These are phyloP conservation scores for Anguilla pacifica DNA, from an alignment of 2,797 vertebrate genomes.

Conservation along the genomic window DNA sequence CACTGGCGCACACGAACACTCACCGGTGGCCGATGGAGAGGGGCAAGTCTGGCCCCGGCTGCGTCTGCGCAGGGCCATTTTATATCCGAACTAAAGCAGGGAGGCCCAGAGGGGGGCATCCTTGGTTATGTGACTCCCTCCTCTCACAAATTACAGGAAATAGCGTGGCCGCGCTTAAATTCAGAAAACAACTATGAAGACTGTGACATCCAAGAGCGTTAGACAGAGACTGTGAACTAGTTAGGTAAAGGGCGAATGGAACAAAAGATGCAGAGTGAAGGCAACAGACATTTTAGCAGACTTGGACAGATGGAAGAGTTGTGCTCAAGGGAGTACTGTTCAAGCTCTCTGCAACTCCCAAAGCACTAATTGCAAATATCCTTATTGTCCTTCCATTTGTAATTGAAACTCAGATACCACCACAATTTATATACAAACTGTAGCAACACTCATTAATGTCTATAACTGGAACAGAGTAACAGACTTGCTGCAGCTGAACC, in stretches of 20 bases:
- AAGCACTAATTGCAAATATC: background rate
- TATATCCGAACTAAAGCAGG: background rate
- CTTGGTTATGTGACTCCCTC: background rate
- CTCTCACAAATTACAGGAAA: background rate
- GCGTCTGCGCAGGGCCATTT: background rate
- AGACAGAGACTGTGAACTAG: background rate
- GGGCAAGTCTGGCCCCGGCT: background rate
- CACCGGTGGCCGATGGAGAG: background rate
- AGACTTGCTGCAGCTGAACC: background rate
- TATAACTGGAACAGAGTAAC: background rate
- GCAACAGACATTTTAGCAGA: background rate
- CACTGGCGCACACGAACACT: too few relatives aligned
- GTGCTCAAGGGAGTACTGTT: background rate
- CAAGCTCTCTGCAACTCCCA: background rate
- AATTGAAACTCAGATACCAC: background rate
- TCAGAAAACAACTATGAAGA: background rate
- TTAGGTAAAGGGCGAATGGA: background rate
- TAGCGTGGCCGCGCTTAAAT: background rate
- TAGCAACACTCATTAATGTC: background rate
- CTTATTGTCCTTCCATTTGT: background rate
- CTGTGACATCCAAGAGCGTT: background rate
- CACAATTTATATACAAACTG: background rate
- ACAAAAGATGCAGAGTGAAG: background rate
- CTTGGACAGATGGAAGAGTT: too few relatives aligned
- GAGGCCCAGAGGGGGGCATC: background rate